These are phyloP conservation scores for Nannobrachium achirus DNA, from an alignment of 2,113 vertebrate species.

Conservation along the genomic window DNA sequence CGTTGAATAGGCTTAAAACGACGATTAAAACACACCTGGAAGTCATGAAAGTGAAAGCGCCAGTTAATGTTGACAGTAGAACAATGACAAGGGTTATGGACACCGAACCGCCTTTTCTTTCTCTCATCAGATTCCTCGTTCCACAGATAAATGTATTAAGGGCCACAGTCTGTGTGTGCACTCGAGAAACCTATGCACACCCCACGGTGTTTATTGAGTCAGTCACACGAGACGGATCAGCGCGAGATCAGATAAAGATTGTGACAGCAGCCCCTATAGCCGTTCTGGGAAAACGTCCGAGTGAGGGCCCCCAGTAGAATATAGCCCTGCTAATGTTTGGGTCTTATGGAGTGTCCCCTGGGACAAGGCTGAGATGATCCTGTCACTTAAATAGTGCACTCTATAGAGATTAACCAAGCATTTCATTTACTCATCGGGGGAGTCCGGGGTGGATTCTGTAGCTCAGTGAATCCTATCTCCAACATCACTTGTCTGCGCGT, in stretches of 20 bases:
- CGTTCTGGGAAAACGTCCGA: conserved; percentile 2
- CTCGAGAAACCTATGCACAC: conserved; percentile 52
- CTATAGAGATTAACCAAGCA: conserved; percentile 57
- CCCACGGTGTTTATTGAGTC: conserved; percentile 67
- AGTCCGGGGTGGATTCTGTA: neutral
- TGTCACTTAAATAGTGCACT: conserved; percentile 38
- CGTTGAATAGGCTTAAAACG: neutral
- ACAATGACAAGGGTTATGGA: conserved; percentile 54
- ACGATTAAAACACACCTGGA: conserved; percentile 35
- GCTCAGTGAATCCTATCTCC: neutral
- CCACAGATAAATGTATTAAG: conserved; percentile 74
- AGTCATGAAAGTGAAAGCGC: conserved; percentile 48
- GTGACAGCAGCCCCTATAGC: conserved; percentile 42
- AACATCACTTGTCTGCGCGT: neutral
- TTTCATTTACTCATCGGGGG: conserved; percentile 54
- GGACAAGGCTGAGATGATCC: conserved; percentile 63
- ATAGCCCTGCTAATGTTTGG: conserved; percentile 51
- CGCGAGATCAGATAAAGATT: conserved; percentile 59
- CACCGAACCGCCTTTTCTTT: conserved; percentile 48
- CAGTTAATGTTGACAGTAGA: conserved; percentile 45
- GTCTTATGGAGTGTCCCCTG: conserved; percentile 60
- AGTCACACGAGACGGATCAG: conserved; percentile 75
- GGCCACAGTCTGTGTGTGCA: conserved; percentile 53
- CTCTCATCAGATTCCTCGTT: conserved; percentile 74
- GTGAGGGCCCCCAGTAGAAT: too few relatives aligned